Base-by-base conservation (phyloP, 2,797 vertebrate species). In the Aphelocoma californica region DNA sequence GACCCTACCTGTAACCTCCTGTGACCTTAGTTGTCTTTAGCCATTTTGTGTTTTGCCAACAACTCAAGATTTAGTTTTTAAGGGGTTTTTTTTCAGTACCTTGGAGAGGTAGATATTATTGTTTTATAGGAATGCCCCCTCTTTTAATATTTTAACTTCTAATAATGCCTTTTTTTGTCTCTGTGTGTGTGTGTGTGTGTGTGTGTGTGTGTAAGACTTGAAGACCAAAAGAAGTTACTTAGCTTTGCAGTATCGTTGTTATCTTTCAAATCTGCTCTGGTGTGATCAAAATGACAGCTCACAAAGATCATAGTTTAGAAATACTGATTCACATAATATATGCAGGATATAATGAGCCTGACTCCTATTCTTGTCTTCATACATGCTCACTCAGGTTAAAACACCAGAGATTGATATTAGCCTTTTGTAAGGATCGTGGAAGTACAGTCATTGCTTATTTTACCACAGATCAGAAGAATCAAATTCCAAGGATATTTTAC, bases 161-260 rank as follows among this genome's bases (percentile, higher is more conserved):
- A 67, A 71, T 61, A 62, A 65, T 78, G 23, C 8, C 36, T 36
- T 36, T 32, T 57, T n/a, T n/a, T n/a, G n/a, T n/a, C n/a, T n/a
- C n/a, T 25, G 0, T n/a, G 18, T 54, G 6, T 42, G 3, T 70
- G 6, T 72, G 3, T 36, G n/a, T n/a, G n/a, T n/a, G 4, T 25
- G 0, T n/a, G 18, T 54, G 6, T 42, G 3, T 70, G 6, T 72
- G 3, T 36, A 51, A n/a, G 24, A 62, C 28, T 32, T 82, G 67
- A 87, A 92, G 87, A 64, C 4, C 19, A 42, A 40, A 58, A 75
- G 1, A 38, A 69, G 11, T 47, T 70, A 32, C 32, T 74, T 60
- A 80, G 12, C 18, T 56, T 81, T 81, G 32, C 45, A 40, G 10
- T 66, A 14, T 17, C 51, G 10, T 70, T 61, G 10, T 60, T 62